A percentile compares a stretch with the other conserved stretches of the same genome.
phyloP scores from a whole-genome alignment of 2,797 vertebrate genomes.

The Phoebastria nigripes region DNA sequence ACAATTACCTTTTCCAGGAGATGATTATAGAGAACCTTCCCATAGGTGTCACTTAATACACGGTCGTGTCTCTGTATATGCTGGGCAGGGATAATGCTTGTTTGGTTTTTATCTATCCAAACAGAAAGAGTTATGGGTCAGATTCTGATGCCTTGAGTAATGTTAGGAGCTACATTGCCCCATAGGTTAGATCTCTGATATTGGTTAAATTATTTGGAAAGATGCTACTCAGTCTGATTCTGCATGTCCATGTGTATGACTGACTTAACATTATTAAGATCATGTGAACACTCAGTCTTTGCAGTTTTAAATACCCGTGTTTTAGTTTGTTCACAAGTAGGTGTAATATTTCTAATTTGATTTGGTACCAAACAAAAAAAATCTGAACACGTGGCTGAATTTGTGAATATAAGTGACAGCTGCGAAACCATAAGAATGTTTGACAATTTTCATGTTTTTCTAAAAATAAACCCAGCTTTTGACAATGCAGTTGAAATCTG shows the following conservation, averaged over 20 bases:
- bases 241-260: not conserved
- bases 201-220: not conserved
- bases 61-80: fast-evolving
- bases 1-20: not conserved
- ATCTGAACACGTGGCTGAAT: not conserved
- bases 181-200: not conserved
- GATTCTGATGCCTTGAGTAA: not conserved
- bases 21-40: not conserved
- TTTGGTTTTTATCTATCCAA: not conserved
- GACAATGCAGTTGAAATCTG: not conserved
- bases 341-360: not conserved
- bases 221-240: not conserved
- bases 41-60: not conserved
- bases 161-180: not conserved
- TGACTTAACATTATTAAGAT: not conserved
- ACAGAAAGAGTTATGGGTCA: not conserved
- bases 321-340: not conserved
- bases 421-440: not conserved
- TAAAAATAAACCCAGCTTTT: not conserved
- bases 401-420: not conserved
- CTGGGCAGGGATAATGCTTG: not conserved
- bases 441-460: not conserved
- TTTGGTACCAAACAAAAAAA: not conserved
- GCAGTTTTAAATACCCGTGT: not conserved
- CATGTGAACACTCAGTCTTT: not conserved